Base-by-base conservation (phyloP, 2,888 invertebrate species). In the Eupithecia vulgata region DNA sequence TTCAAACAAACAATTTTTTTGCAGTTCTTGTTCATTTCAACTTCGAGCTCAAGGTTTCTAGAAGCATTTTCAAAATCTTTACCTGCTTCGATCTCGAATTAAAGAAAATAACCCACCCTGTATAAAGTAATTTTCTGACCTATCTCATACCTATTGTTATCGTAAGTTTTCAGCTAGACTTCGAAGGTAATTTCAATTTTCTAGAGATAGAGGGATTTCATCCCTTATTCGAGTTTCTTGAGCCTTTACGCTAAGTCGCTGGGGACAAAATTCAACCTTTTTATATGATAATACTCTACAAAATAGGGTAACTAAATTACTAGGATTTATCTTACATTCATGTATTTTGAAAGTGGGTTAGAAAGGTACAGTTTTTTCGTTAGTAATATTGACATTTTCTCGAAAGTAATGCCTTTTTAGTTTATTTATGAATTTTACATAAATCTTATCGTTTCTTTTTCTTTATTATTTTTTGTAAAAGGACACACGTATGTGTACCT, bases 171-270 rank as follows among this genome's bases (percentile, higher is more conserved):
- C 17, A 34, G 34, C 61, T 17, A 34, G 61, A 61, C 61, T 61
- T 61, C 34, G 34, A 61, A 61, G 34, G 61, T 61, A 34, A 61
- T 61, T 34, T 61, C 34, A 34, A 34, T 61, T 61, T 61, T 61
- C 34, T 61, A 61, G 59, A 59, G 59, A 61, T 61, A 17, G 13
- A 57, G 57, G 61, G 61, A 61, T 61, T 61, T 34, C 15, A 34
- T 61, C 61, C 15, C 34, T 8, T 34, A 34, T 17, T 17, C 34
- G 30, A 30, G 15, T 15, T 59, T 34, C 61, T 61, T n/a, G 10
- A 64, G 21, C n/a, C 37, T 17, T 62, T 64, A 37, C 13, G 37
- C 61, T 15, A 62, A 62, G 34, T 35, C 37, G 12, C 10, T 35
- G n/a, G 34, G 64, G 17, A 64, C 62, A 34, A 62, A 37, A 62